Conservation (phyloP, 2,113 vertebrate species). For the Petromus typicus region DNA sequence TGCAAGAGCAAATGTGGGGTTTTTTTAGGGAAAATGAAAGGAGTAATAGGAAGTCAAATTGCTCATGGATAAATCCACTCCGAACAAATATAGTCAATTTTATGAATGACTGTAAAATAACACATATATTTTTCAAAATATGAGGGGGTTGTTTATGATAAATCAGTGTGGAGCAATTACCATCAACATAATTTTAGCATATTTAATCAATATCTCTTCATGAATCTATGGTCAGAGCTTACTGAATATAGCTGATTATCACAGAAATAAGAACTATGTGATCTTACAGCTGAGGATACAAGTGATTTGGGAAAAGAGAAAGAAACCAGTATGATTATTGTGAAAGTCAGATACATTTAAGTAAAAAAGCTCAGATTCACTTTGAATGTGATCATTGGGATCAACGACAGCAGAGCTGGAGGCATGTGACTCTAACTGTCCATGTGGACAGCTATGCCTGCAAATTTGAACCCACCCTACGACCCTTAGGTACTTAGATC, state of each 20-base stretch:
- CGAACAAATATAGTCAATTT: not conserved
- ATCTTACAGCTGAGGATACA: not conserved
- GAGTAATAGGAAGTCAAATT: not conserved
- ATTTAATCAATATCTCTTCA: conserved; percentile 6
- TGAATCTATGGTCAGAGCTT: not conserved
- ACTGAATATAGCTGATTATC: not conserved
- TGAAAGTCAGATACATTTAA: not conserved
- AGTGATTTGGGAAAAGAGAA: not conserved
- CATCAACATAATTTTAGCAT: not conserved
- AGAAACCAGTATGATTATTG: not conserved
- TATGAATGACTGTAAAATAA: not conserved
- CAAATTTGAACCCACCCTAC: not conserved
- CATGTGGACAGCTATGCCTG: not conserved
- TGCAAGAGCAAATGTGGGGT: not conserved
- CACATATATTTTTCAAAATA: not conserved
- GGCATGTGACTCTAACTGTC: not conserved
- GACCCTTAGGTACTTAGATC: too few species aligned
- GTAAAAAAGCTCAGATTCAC: not conserved
- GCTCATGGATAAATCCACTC: not conserved
- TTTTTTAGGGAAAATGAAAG: not conserved
- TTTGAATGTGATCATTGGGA: not conserved
- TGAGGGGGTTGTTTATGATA: not conserved
- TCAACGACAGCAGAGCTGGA: not conserved
- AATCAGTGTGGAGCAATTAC: not conserved
- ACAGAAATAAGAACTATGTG: conserved; percentile 23